These are phyloP conservation scores for Diadegma fenestrale DNA, from an alignment of 2,888 invertebrate genomes.

Conservation along the genomic window DNA sequence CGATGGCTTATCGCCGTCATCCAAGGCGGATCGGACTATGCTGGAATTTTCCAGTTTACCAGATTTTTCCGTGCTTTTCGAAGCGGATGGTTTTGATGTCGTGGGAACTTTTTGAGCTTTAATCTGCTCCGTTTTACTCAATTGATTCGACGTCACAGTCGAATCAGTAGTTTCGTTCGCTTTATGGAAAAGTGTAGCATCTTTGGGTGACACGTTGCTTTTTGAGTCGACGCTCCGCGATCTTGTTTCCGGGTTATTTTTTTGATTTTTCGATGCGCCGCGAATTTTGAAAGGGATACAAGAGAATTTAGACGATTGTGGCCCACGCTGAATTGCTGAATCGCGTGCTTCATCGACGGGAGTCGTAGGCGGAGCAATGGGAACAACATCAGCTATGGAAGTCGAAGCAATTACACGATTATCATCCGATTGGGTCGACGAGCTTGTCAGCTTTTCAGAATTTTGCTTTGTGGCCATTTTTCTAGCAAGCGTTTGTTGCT, in stretches of 20 bases:
- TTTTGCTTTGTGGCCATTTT: constrained; percentile 43
- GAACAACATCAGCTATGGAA: constrained; percentile 24
- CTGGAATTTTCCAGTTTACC: background rate
- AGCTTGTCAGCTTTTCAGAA: constrained; percentile 24
- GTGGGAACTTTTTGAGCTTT: constrained; percentile 5
- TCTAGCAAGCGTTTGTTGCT: background rate
- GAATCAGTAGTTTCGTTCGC: background rate
- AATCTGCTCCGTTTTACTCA: background rate
- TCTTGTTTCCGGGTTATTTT: background rate
- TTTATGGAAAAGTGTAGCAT: constrained; percentile 12
- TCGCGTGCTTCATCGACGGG: constrained; percentile 25
- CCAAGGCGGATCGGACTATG: background rate
- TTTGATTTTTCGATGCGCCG: background rate
- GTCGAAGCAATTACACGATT: constrained; percentile 29
- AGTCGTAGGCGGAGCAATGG: constrained; percentile 9
- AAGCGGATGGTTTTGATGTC: constrained; percentile 10
- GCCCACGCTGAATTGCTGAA: constrained; percentile 3
- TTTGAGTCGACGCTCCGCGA: constrained; percentile 32
- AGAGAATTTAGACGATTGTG: constrained; percentile 4
- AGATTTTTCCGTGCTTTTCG: constrained; percentile 3
- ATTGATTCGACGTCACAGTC: background rate
- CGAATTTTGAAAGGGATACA: background rate
- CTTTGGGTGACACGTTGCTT: background rate
- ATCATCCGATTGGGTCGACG: constrained; percentile 29
- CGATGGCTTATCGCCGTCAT: background rate